These are phyloP conservation scores for Agrotis ipsilon DNA, from an alignment of 2,888 invertebrate species.

Conservation along the genomic window DNA sequence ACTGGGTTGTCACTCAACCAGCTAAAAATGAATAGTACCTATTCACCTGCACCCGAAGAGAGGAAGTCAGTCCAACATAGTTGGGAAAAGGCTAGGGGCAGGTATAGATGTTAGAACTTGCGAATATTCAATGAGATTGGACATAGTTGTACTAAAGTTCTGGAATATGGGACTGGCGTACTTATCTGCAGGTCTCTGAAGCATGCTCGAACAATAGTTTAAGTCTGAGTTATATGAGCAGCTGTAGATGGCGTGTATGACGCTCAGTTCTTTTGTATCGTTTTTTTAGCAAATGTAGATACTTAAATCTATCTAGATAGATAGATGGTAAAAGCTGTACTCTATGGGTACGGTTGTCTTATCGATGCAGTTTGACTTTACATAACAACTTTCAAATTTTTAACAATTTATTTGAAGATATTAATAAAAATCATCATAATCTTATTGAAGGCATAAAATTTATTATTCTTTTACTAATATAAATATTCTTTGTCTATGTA, in stretches of 20 bases:
- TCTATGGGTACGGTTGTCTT: too few species aligned
- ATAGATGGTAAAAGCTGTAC: too few species aligned
- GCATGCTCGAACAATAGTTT: background rate
- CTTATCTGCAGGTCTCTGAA: conserved; percentile 12
- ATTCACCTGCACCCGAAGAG: background rate
- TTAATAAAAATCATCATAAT: too few species aligned
- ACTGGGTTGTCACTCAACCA: background rate
- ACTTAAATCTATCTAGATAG: background rate
- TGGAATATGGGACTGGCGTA: background rate
- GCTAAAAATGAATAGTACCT: background rate
- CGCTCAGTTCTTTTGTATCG: background rate
- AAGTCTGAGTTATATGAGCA: background rate
- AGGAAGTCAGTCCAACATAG: background rate
- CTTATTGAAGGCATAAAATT: too few species aligned
- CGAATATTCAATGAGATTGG: conserved; percentile 8
- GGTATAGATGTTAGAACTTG: background rate
- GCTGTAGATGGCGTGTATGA: background rate
- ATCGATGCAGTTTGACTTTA: too few species aligned
- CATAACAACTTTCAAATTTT: too few species aligned
- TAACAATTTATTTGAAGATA: too few species aligned
- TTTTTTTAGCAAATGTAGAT: too few species aligned
- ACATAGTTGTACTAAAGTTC: conserved; percentile 35
- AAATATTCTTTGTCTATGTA: too few species aligned
- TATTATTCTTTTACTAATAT: too few species aligned
- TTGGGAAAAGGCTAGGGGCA: too few species aligned